Evolutionary conservation across 2,113 vertebrate genomes (phyloP).

Genomic region (Scopus umbretta): DNA sequence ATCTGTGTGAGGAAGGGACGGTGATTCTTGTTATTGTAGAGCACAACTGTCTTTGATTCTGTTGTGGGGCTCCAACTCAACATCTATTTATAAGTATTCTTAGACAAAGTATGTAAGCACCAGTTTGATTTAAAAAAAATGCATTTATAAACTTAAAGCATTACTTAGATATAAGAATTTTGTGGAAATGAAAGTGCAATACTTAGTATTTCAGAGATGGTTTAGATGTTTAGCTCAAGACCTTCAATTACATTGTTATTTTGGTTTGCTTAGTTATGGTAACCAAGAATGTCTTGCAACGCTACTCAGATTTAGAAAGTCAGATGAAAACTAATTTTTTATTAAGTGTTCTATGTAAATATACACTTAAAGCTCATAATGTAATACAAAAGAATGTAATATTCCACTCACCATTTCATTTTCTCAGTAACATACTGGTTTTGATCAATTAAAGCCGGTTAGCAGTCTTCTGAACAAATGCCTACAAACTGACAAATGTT

Average conservation of each 20-base stretch:
- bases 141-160: neutral
- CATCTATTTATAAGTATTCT: neutral
- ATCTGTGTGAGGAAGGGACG: neutral
- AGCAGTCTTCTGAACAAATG: neutral
- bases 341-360: neutral
- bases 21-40: neutral
- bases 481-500: neutral
- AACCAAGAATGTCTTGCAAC: neutral
- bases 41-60: neutral
- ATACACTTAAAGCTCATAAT: neutral
- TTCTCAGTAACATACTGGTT: neutral
- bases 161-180: neutral
- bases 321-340: neutral
- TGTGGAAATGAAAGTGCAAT: neutral
- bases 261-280: neutral
- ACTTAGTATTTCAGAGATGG: neutral
- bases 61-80: neutral
- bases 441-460: neutral
- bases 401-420: neutral
- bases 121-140: neutral
- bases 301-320: neutral
- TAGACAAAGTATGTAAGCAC: neutral
- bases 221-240: neutral
- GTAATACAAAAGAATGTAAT: neutral
- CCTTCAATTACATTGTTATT: neutral